These are phyloP conservation scores for Cebidichthys violaceus DNA, from an alignment of 2,113 vertebrate genomes.

Conservation along the genomic window DNA sequence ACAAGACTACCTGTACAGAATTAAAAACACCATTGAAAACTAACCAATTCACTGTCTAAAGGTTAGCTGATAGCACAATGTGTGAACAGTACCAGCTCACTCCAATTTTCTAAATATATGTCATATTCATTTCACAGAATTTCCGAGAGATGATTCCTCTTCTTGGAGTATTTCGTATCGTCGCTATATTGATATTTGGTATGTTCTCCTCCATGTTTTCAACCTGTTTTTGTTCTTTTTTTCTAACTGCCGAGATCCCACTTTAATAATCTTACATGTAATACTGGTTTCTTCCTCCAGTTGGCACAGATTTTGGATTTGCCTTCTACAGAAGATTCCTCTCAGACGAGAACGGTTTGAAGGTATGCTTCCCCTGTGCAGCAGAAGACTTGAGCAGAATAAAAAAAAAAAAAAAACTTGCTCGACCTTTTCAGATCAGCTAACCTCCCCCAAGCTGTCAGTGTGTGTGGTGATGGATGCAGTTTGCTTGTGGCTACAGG, in stretches of 20 bases:
- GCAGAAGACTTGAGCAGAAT: neutral
- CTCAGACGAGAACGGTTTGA: constrained; percentile 65
- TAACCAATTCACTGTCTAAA: neutral
- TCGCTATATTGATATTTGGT: constrained; percentile 86
- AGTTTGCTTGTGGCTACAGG: constrained; percentile 24
- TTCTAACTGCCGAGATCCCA: neutral
- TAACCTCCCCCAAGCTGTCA: neutral
- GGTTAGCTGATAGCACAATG: neutral
- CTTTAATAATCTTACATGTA: neutral
- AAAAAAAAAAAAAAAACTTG: neutral
- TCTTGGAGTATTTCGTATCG: constrained; percentile 87
- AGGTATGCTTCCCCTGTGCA: constrained; percentile 55
- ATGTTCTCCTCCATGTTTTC: constrained; percentile 47
- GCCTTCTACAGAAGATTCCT: constrained; percentile 92
- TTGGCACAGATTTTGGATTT: constrained; percentile 88
- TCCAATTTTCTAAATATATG: neutral
- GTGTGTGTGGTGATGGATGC: neutral
- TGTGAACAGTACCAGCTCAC: neutral
- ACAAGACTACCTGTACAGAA: neutral
- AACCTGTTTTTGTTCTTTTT: neutral
- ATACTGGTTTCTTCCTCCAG: constrained; percentile 76
- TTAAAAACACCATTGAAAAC: neutral
- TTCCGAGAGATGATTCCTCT: constrained; percentile 91
- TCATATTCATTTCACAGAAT: constrained; percentile 81
- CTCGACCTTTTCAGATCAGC: neutral